Percentiles rank a stretch among this genome's conserved stretches.
These are phyloP conservation scores for Hydra vulgaris DNA, from an alignment of 30 jellyfish, hydroid and myxozoan species.

Conservation along the genomic window DNA sequence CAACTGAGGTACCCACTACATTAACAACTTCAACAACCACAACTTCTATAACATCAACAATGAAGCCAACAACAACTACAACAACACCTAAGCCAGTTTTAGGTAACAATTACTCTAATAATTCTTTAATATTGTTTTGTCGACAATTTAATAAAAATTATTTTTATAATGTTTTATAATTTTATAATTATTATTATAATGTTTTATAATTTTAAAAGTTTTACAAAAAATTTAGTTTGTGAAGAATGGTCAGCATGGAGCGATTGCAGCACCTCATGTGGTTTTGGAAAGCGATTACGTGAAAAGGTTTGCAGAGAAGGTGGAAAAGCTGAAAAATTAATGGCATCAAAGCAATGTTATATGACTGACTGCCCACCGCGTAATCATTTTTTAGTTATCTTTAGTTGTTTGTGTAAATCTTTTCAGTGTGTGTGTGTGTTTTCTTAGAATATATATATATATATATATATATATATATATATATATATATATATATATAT, in stretches of 20 bases:
- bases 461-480: too few species aligned
- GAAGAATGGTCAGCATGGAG: slow-evolving; percentile 80
- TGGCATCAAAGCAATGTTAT: slow-evolving; percentile 72
- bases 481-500: too few species aligned
- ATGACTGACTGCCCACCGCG: slow-evolving; percentile 87
- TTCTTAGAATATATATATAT: too few species aligned
- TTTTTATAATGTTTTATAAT: too few species aligned
- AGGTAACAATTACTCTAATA: too few species aligned
- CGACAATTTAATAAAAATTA: too few species aligned
- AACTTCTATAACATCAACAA: slow-evolving; percentile 17
- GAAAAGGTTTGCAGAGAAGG: slow-evolving; percentile 46
- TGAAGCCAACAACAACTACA: slow-evolving; percentile 11
- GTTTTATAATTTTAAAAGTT: too few species aligned
- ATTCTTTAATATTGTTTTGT: too few species aligned
- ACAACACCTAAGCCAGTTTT: too few species aligned
- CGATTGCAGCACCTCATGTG: slow-evolving; percentile 71
- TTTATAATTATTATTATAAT: too few species aligned
- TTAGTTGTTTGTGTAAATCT: background rate
- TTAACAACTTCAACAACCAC: slow-evolving; percentile 6
- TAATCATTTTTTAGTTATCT: background rate
- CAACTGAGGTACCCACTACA: slow-evolving; percentile 15
- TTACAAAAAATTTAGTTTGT: slow-evolving; percentile 66
- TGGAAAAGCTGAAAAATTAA: slow-evolving; percentile 28
- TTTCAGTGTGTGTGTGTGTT: too few species aligned
- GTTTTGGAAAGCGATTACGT: slow-evolving; percentile 73